Evolutionary conservation across 2,888 invertebrate genomes (phyloP), one percentile per base, ranked within the genome.

Genomic region (Ennomos erosarius): DNA sequence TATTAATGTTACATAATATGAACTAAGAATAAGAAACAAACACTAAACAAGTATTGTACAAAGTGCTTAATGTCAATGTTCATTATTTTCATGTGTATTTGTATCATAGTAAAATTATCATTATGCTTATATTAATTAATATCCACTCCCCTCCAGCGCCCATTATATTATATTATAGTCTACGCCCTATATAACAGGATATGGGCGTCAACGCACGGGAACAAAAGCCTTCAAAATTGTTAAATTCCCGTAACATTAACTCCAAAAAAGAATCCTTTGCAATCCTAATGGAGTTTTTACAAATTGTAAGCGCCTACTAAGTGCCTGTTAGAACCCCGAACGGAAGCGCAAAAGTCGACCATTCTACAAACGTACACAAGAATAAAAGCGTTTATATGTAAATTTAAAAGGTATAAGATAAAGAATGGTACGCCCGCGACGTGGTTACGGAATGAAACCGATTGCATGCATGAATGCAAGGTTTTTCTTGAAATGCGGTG

Each of bases 391-490:
- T 60, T 55, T 44, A 16, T 60, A 55, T 60, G 60, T 55, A 55
- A 60, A 60, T 60, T 51, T 55, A 47, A 59, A 37, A 55, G 59
- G 42, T 39, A 60, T 40, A 47, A 55, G 55, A 60, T 51, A 55
- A 52, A 51, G 47, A 60, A 44, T 43, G 33, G 34, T 35, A 10
- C 42, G 47, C 9, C 40, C 34, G 45, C 51, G 42, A 47, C 36
- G 8, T 52, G 47, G 47, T 47, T 52, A 35, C 38, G 1, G 43
- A 40, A 50, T 45, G 38, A 46, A 16, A 26, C 26, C 12, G 34
- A 38, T 58, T 26, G 52, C 52, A 58, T 53, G 48, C 58, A 53
- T 45, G 56, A 35, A 56, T 51, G 56, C 50, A 56, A 56, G 50
- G 50, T 36, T 56, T 45, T 43, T 43, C 49, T 39, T 45, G 5